These are phyloP conservation scores for Nesoenas mayeri DNA, from an alignment of 2,113 vertebrate genomes.

Conservation along the genomic window DNA sequence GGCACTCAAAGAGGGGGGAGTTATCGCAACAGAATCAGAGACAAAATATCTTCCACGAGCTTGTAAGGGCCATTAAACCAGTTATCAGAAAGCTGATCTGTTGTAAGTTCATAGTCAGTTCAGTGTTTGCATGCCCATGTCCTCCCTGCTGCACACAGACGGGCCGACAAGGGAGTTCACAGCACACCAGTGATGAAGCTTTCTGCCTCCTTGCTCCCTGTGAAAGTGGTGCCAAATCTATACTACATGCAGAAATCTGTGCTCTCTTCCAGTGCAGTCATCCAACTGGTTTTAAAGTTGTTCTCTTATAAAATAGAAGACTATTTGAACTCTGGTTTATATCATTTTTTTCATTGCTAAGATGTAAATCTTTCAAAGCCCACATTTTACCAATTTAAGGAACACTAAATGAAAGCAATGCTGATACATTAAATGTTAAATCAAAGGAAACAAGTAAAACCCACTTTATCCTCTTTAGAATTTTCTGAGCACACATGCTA, in stretches of 20 bases:
- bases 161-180: not conserved
- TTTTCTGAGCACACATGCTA: not conserved
- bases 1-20: not conserved
- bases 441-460: not conserved
- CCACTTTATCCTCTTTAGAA: not conserved
- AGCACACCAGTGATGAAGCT: accelerated
- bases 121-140: not conserved
- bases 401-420: not conserved
- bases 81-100: not conserved
- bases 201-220: not conserved
- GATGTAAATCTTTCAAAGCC: not conserved
- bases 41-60: not conserved
- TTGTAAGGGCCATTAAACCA: not conserved
- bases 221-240: not conserved
- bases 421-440: not conserved
- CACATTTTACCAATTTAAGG: not conserved
- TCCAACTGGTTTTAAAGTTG: not conserved
- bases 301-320: not conserved
- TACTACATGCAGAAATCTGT: not conserved
- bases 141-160: not conserved
- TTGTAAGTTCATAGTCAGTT: not conserved
- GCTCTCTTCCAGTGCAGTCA: not conserved
- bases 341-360: not conserved
- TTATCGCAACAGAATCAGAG: not conserved
- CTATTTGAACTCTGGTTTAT: not conserved